phyloP scores from a whole-genome alignment of 2,113 vertebrate species.

The Chionis minor region DNA sequence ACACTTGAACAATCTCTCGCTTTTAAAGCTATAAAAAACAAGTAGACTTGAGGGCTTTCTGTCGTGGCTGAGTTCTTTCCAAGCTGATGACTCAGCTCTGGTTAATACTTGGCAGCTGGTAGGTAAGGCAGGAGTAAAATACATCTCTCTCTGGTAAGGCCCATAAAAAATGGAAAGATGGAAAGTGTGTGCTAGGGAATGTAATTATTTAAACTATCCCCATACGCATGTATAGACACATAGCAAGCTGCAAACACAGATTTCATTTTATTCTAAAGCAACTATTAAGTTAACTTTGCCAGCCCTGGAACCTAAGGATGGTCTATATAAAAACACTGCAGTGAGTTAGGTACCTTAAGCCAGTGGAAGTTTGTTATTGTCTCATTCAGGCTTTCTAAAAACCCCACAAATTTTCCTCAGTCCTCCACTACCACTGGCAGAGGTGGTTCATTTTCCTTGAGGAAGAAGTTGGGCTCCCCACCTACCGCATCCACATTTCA shows the following conservation, averaged over 20 bases:
- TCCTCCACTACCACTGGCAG: neutral
- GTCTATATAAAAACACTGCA: neutral
- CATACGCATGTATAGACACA: neutral
- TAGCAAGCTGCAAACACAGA: neutral
- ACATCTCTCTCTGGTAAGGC: neutral
- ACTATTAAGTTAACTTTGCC: neutral
- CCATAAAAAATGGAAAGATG: neutral
- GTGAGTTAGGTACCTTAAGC: neutral
- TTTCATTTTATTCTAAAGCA: neutral
- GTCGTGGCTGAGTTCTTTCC: neutral
- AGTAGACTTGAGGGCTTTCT: neutral
- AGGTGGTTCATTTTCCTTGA: neutral
- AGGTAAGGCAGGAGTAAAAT: neutral
- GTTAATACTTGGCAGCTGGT: constrained; percentile 1
- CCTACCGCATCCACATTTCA: neutral
- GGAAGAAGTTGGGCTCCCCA: neutral
- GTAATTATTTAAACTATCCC: neutral
- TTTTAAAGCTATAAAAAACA: constrained; percentile 1
- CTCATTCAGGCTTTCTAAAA: neutral
- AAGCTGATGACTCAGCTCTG: neutral
- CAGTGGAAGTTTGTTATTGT: neutral
- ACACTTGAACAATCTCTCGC: neutral
- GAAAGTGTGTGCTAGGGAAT: neutral
- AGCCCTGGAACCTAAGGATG: neutral
- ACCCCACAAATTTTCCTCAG: neutral